Percentiles rank a stretch among this genome's conserved stretches.
Evolutionary conservation across 2,797 vertebrate species (phyloP).

Genomic region (Acestrorhynchus altus): DNA sequence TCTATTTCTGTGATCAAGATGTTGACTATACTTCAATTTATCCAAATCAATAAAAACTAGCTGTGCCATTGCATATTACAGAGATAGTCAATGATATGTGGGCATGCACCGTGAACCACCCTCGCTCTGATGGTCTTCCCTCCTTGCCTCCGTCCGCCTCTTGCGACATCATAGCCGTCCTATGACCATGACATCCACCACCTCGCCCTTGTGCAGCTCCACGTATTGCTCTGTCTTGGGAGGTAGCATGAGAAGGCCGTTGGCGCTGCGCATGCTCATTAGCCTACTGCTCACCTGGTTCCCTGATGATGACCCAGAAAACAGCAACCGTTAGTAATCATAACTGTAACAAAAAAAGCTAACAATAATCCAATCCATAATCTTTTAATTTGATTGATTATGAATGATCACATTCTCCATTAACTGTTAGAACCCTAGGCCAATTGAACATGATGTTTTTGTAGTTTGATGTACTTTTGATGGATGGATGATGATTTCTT

Average conservation of each 20-base stretch:
- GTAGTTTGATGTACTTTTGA: too few relatives aligned
- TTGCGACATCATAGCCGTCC: constrained; percentile 88
- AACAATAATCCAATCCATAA: too few relatives aligned
- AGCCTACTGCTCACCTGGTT: constrained; percentile 92
- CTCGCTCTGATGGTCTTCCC: constrained; percentile 68
- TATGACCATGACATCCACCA: constrained; percentile 92
- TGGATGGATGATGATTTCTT: too few relatives aligned
- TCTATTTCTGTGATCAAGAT: constrained; percentile 93
- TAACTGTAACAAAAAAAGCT: too few relatives aligned
- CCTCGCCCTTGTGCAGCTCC: constrained; percentile 92
- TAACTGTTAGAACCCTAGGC: too few relatives aligned
- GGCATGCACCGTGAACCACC: constrained; percentile 98
- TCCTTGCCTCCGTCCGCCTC: constrained; percentile 60
- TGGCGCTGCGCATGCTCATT: constrained; percentile 92
- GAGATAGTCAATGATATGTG: constrained; percentile 99
- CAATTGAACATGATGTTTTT: too few relatives aligned
- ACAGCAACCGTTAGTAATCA: neutral
- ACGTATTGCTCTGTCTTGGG: constrained; percentile 94
- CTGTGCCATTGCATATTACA: constrained; percentile 99
- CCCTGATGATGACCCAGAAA: constrained; percentile 64
- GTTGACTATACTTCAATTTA: constrained; percentile 99
- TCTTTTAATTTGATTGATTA: too few relatives aligned
- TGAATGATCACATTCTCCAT: too few relatives aligned
- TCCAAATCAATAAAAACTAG: constrained; percentile 99
- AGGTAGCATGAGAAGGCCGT: constrained; percentile 92